Evolutionary conservation across 1,140 invertebrate species (phyloP).

Genomic region (Drosophila prosaltans): DNA sequence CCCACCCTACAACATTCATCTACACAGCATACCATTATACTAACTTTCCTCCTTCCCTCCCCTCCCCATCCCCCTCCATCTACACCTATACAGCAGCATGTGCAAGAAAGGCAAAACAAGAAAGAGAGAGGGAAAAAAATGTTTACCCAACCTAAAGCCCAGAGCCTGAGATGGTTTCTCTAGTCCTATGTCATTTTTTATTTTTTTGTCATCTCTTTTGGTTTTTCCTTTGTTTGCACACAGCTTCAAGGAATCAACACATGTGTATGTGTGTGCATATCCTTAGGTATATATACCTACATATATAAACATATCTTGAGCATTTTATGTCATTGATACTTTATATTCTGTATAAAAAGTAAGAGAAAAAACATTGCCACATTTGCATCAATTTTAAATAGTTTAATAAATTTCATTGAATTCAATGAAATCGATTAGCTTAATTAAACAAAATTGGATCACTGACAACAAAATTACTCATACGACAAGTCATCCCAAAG

Average conservation of each 20-base stretch:
- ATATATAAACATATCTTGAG: conserved; percentile 12
- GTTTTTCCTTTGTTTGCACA: conserved; percentile 43
- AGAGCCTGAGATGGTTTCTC: conserved; percentile 40
- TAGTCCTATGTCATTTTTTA: conserved; percentile 20
- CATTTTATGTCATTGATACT: conserved; percentile 42
- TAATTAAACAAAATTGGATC: neutral
- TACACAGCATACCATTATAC: neutral
- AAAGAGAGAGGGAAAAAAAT: conserved; percentile 30
- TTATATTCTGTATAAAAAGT: conserved; percentile 29
- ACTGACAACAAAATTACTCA: too few relatives aligned
- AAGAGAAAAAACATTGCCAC: neutral
- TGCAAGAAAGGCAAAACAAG: neutral
- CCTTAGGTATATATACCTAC: neutral
- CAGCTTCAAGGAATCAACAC: conserved; percentile 36
- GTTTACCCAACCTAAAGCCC: conserved; percentile 50
- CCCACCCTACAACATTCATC: too few relatives aligned
- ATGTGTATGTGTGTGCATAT: conserved; percentile 9
- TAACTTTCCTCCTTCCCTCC: too few relatives aligned
- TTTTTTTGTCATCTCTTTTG: conserved; percentile 23
- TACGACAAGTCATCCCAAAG: neutral
- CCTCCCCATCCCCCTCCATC: neutral
- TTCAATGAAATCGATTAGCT: neutral
- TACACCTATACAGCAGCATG: neutral
- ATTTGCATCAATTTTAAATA: conserved; percentile 14
- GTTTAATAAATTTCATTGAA: neutral